These are phyloP conservation scores for Vesta saturnalis DNA, from an alignment of 2,888 invertebrate genomes.

Conservation along the genomic window DNA sequence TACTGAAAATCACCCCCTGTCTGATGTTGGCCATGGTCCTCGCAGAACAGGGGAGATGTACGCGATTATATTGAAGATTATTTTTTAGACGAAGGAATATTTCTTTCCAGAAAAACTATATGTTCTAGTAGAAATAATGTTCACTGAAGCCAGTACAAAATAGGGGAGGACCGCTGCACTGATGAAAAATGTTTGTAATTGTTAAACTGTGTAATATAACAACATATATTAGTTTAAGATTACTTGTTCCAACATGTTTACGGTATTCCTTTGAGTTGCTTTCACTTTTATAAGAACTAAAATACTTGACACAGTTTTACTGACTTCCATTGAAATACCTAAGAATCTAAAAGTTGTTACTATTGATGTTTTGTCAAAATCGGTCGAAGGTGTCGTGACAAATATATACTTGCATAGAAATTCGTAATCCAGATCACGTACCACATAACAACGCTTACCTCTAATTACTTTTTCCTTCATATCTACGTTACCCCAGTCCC, in stretches of 20 bases:
- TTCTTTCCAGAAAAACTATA: not conserved
- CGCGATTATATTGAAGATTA: not conserved
- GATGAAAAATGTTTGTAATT: too few relatives aligned
- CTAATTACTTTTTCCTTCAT: not conserved
- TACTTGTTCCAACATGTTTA: not conserved
- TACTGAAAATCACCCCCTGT: not conserved
- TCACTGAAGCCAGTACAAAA: not conserved
- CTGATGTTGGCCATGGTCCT: constrained; percentile 1
- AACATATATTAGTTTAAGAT: too few relatives aligned
- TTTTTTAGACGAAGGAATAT: not conserved
- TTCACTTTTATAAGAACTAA: not conserved
- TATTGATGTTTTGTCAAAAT: too few relatives aligned
- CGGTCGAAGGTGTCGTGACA: too few relatives aligned
- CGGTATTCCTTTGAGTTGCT: not conserved
- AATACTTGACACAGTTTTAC: too few relatives aligned
- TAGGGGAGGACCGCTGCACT: not conserved
- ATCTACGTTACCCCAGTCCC: not conserved
- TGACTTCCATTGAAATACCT: too few relatives aligned
- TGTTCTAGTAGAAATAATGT: not conserved
- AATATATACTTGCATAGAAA: too few relatives aligned
- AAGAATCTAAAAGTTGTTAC: too few relatives aligned
- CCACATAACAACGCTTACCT: not conserved
- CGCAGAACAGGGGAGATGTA: not conserved
- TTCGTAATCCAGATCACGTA: too few relatives aligned
- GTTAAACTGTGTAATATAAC: too few relatives aligned